Base-by-base conservation (phyloP, 2,888 invertebrate genomes). In the Tenthredo amoena region DNA sequence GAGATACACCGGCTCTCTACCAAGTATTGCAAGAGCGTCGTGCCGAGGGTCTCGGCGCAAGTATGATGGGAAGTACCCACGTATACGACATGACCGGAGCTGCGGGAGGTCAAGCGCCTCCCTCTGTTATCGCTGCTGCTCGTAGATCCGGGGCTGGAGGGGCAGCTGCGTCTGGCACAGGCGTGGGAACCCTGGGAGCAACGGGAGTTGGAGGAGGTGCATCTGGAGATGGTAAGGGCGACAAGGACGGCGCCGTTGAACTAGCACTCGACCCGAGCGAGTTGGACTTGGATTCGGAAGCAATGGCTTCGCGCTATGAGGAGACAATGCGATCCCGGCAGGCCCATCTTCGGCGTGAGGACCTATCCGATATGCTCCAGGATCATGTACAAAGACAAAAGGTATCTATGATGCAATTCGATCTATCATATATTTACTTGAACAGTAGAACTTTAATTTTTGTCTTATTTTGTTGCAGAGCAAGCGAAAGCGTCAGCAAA, bases 21-120 rank as follows among this genome's bases (percentile, higher is more conserved):
- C 99, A 99, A 90, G 97, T 99, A 86, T 94, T 99, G 86, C 99
- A 99, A 43, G 99, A 99, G 94, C 97, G 99, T 91, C 97, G 98
- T 87, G 96, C 97, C 43, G 99, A 99, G 85, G 96, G 98, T 82
- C 96, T 99, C 85, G 97, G 97, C 0, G 97, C 97, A 85, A 96
- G 97, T 0, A 99, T 99, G 99, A 99, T 99, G 99, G 99, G 97
- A 3, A 99, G 99, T 74, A 98, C 98, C 0, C 99, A 99, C 93
- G 98, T 99, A 0, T 99, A 99, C 93, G 99, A 99, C 92, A 96
- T 99, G 94, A 96, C 97, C 62, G 96, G 95, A 37, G 96, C 96
- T 10, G 95, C 91, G 50, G 95, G 95, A 74, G 95, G 95, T 10
- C 95, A 94, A 85, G 95, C 95, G 7, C 95, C 96, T 40, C 94